Evolutionary conservation across 2,888 invertebrate species (phyloP), one percentile per base, ranked within the genome.

Genomic region (Eristalis intricaria): DNA sequence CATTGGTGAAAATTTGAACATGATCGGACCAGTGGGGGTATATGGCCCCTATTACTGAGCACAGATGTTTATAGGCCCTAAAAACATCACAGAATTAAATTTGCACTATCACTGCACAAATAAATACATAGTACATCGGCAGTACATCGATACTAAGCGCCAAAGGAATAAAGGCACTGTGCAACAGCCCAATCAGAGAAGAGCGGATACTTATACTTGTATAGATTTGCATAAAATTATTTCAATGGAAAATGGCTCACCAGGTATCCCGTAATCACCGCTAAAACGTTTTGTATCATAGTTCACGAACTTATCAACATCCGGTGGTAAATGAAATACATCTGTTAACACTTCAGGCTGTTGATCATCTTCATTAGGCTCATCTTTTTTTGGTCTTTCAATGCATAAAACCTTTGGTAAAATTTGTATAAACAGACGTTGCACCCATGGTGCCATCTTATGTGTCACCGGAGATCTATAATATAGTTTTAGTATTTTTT

Each of bases 381-480:
- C 95, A 88, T 96, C 96, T 92, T 97, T 97, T 90, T 96, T 96
- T 71, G 98, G 98, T 92, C 98, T 95, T 94, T 97, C 95, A 93
- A 98, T 98, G 93, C 97, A 96, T 91, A 98, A 95, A 93, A 97
- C 96, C 93, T 96, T 96, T 89, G 98, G 97, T 93, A 98, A 95
- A 92, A 96, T 95, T 93, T 97, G 95, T 93, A 97, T 97, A 94
- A 98, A 98, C 92, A 97, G 94, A 91, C 96, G 95, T 90, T 96
- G 95, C 91, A 98, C 97, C 97, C 98, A 98, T 74, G 97, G 98
- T 85, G 97, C 96, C 96, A 98, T 96, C 90, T 96, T 96, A 93
- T 98, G 98, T 89, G 98, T 98, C 84, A 98, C 97, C 56, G 98
- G 98, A 85, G 98, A 98, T 90, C 97, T 95, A 23, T 8, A 88